Conservation (phyloP, 2,797 vertebrate genomes). For the Microhierax caerulescens region DNA sequence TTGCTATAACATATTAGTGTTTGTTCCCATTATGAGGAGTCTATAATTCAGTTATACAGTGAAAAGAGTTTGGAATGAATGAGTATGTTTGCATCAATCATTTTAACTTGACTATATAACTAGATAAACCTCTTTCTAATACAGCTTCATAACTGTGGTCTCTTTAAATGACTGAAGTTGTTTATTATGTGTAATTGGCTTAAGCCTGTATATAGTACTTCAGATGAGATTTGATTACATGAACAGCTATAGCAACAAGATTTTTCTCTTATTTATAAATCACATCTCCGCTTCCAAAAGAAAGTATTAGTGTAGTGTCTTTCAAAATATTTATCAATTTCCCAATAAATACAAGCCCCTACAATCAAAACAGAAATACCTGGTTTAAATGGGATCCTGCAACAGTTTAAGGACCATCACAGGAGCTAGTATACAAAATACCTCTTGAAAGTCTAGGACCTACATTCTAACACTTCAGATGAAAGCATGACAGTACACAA, state of each 20-base stretch:
- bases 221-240: slow-evolving; percentile 19
- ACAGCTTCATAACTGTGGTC: background rate
- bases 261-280: background rate
- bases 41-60: background rate
- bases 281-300: background rate
- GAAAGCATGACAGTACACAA: background rate
- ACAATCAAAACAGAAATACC: background rate
- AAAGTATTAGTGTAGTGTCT: background rate
- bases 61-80: background rate
- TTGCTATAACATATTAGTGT: background rate
- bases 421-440: background rate
- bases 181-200: slow-evolving; percentile 46
- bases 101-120: slow-evolving; percentile 17
- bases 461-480: background rate
- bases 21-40: background rate
- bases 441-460: background rate
- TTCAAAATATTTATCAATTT: background rate
- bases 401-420: background rate
- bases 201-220: slow-evolving; percentile 24
- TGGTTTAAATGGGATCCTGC: background rate
- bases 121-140: slow-evolving; percentile 39
- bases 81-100: background rate
- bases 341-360: background rate
- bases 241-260: slow-evolving; percentile 13
- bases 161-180: slow-evolving; percentile 23